phyloP scores from a whole-genome alignment of 2,113 vertebrate species.

The Callocephalon fimbriatum region DNA sequence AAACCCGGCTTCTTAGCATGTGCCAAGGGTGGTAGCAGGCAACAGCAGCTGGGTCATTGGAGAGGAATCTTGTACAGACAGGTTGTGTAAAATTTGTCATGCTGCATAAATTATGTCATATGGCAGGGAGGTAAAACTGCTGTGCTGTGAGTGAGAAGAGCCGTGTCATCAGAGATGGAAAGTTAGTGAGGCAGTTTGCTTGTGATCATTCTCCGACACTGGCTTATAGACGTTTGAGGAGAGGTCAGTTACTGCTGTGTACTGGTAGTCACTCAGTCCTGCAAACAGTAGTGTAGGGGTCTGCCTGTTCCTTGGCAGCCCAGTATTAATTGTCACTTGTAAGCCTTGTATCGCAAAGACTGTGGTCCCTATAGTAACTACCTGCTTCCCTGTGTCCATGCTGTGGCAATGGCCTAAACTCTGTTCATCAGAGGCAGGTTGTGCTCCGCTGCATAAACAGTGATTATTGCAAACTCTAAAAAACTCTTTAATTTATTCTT shows the following conservation, averaged over 20 bases:
- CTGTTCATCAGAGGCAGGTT: neutral
- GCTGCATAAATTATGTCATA: neutral
- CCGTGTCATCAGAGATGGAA: neutral
- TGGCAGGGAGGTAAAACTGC: neutral
- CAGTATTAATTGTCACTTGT: neutral
- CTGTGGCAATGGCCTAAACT: fast-evolving
- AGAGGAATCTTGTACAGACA: neutral
- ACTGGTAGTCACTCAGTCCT: neutral
- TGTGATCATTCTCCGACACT: fast-evolving
- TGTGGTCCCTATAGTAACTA: neutral
- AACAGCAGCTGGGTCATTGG: neutral
- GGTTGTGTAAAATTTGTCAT: neutral
- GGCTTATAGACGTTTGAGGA: neutral
- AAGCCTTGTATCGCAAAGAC: fast-evolving
- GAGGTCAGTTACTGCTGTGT: fast-evolving
- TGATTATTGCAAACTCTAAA: neutral
- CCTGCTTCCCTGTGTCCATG: neutral
- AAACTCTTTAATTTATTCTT: neutral
- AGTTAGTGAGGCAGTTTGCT: neutral
- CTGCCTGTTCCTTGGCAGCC: neutral
- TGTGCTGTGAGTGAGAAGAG: neutral
- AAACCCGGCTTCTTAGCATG: neutral
- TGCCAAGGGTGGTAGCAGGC: neutral
- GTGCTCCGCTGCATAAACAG: neutral
- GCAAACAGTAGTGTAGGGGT: neutral